Percentiles rank a stretch among this genome's conserved stretches.
phyloP scores from a whole-genome alignment of 2,797 vertebrate species.

The Aotus griseimembra region DNA sequence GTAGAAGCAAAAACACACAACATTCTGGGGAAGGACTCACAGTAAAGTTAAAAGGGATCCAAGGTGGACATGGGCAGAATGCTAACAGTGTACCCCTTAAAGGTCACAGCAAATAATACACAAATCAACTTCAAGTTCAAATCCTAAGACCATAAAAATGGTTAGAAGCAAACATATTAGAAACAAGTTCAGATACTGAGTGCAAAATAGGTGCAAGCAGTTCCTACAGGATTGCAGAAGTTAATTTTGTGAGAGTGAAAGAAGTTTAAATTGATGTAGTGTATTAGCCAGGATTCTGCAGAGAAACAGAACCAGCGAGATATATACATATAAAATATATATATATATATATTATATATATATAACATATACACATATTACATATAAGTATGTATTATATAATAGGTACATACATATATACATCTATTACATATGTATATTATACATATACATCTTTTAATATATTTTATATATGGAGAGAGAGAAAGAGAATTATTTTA shows the following conservation, averaged over 20 bases:
- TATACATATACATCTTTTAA: neutral
- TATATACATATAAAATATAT: neutral
- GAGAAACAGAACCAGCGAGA: neutral
- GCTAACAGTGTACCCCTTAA: neutral
- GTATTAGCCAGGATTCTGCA: neutral
- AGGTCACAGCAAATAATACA: neutral
- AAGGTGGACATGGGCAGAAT: neutral
- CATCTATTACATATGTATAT: neutral
- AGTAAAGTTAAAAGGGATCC: neutral
- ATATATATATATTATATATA: neutral
- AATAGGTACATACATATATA: neutral
- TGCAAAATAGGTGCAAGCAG: neutral
- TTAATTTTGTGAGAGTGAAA: neutral
- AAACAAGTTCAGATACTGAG: neutral
- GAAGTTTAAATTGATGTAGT: neutral
- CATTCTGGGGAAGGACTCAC: neutral
- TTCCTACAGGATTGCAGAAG: neutral
- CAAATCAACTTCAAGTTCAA: neutral
- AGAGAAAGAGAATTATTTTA: constrained; percentile 22
- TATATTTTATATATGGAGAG: neutral
- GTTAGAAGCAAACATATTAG: neutral
- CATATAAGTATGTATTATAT: neutral
- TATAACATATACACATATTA: neutral
- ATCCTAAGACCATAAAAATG: neutral
- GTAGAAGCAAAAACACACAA: neutral